phyloP scores from a whole-genome alignment of 2,113 vertebrate species.

The Bos indicus region DNA sequence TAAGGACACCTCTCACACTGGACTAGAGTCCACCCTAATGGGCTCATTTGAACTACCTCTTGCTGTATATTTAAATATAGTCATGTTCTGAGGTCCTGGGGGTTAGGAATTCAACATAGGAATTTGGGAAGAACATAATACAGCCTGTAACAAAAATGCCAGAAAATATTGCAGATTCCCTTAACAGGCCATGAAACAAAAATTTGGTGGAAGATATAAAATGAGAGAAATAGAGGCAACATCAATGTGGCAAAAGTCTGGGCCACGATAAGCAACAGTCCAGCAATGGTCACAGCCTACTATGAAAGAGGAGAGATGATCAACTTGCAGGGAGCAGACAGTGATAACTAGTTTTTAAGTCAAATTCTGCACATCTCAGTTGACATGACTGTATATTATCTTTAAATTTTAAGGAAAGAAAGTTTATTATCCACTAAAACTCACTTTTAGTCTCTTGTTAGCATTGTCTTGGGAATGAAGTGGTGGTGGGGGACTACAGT shows the following conservation, averaged over 20 bases:
- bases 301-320: not conserved
- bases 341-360: not conserved
- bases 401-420: not conserved
- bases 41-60: not conserved
- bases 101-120: not conserved
- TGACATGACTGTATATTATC: not conserved
- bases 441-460: not conserved
- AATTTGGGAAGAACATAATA: not conserved
- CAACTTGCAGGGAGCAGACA: not conserved
- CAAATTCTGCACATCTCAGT: not conserved
- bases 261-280: fast-evolving
- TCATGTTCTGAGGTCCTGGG: not conserved
- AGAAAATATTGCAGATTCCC: not conserved
- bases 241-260: not conserved
- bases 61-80: not conserved
- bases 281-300: not conserved
- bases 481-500: not conserved
- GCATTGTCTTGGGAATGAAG: not conserved
- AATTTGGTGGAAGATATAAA: not conserved
- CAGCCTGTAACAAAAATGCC: not conserved
- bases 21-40: too few species aligned
- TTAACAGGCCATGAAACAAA: not conserved
- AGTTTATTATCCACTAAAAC: not conserved
- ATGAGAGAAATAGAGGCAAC: not conserved
- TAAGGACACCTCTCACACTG: not conserved